These are phyloP conservation scores for Pterocles gutturalis DNA, from an alignment of 2,113 vertebrate species.

Conservation along the genomic window DNA sequence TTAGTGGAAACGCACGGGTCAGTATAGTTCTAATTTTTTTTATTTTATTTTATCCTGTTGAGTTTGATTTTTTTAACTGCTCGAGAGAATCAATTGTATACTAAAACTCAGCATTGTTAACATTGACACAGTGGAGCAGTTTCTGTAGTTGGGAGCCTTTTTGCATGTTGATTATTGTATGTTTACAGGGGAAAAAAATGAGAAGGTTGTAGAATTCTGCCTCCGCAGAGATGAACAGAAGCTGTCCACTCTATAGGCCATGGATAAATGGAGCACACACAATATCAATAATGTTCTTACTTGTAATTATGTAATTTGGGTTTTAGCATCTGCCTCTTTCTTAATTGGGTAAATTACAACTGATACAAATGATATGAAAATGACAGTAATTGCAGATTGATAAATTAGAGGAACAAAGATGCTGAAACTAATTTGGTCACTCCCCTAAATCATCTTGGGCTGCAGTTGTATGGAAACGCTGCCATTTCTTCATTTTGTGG, in stretches of 20 bases:
- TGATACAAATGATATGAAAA: slow-evolving; percentile 22
- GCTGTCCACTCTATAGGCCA: neutral
- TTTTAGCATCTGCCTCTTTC: slow-evolving; percentile 32
- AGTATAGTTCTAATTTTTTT: neutral
- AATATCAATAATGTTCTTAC: neutral
- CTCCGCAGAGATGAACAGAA: neutral
- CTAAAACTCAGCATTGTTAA: neutral
- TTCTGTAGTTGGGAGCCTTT: neutral
- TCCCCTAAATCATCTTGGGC: neutral
- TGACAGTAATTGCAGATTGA: slow-evolving; percentile 41
- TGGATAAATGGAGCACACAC: neutral
- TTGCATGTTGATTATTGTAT: neutral
- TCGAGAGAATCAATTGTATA: neutral
- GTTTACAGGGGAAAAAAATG: neutral
- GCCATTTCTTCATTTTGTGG: neutral
- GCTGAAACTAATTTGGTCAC: neutral
- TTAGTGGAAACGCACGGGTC: neutral
- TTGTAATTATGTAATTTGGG: slow-evolving; percentile 1
- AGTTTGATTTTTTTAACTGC: neutral
- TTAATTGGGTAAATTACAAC: slow-evolving; percentile 30
- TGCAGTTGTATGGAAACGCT: neutral
- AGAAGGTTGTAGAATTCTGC: neutral
- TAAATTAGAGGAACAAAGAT: slow-evolving; percentile 45
- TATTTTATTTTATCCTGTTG: neutral
- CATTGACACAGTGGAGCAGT: neutral